A percentile compares a stretch with the other conserved stretches of the same genome.
phyloP scores from a whole-genome alignment of 2,113 vertebrate genomes.

The Loxodonta africana region DNA sequence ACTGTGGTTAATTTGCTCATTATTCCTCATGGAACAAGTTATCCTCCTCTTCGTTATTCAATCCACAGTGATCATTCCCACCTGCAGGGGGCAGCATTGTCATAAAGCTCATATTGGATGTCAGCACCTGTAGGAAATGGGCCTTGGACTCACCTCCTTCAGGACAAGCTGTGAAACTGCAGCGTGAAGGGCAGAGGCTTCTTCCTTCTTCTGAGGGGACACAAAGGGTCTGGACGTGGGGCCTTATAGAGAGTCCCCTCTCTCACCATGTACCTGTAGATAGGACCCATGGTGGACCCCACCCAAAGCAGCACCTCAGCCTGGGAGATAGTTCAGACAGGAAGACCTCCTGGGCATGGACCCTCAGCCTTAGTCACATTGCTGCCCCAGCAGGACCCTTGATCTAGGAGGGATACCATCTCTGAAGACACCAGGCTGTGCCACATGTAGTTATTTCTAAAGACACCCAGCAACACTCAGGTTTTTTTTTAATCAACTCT shows the following conservation, averaged over 20 bases:
- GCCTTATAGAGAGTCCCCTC: not conserved
- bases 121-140: too few relatives aligned
- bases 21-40: too few relatives aligned
- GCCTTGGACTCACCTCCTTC: not conserved
- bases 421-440: conserved; percentile 18
- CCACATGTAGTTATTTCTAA: fast-evolving
- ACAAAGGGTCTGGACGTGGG: not conserved
- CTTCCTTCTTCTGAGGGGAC: not conserved
- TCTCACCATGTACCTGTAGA: not conserved
- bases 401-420: not conserved
- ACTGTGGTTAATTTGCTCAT: too few relatives aligned
- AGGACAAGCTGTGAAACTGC: not conserved
- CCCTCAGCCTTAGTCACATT: not conserved
- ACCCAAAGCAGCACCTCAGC: not conserved
- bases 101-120: too few relatives aligned
- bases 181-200: not conserved
- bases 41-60: too few relatives aligned
- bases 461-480: fast-evolving
- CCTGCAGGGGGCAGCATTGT: too few relatives aligned
- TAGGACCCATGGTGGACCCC: too few relatives aligned
- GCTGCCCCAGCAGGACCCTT: not conserved
- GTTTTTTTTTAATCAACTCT: not conserved
- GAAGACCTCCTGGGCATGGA: fast-evolving
- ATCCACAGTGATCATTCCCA: too few relatives aligned
- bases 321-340: too few relatives aligned